Evolutionary conservation across 2,113 vertebrate genomes (phyloP).

Genomic region (Collichthys lucidus): DNA sequence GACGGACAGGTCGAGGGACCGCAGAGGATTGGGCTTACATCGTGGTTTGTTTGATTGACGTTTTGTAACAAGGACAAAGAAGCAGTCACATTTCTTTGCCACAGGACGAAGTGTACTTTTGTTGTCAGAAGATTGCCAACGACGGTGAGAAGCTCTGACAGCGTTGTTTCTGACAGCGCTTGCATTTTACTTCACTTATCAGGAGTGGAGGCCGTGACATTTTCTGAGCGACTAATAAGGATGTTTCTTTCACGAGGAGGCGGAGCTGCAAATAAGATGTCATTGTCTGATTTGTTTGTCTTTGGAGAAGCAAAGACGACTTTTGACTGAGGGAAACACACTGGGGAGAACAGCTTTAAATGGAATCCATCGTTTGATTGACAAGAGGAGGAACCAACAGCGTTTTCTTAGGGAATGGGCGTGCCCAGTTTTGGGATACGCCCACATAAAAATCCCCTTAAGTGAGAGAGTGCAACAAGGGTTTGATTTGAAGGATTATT

Average conservation of each 20-base stretch:
- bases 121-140: constrained; percentile 28
- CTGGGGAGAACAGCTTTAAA: not conserved
- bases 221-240: constrained; percentile 2
- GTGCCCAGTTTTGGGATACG: not conserved
- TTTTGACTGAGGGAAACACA: not conserved
- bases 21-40: not conserved
- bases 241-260: constrained; percentile 10
- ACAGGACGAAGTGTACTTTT: constrained; percentile 31
- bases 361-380: constrained; percentile 26
- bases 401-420: not conserved
- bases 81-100: constrained; percentile 35
- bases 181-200: not conserved
- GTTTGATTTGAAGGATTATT: constrained; percentile 25
- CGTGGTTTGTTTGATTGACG: constrained; percentile 13
- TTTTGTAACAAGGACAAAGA: constrained; percentile 28
- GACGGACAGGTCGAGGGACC: constrained; percentile 69
- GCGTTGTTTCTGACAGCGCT: constrained; percentile 5
- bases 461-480: not conserved
- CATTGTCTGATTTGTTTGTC: not conserved
- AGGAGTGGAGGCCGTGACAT: constrained; percentile 4
- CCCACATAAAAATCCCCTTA: constrained; percentile 17
- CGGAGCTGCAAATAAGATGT: constrained; percentile 29
- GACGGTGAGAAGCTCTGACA: constrained; percentile 1
- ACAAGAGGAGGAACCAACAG: constrained; percentile 6
- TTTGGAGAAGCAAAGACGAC: not conserved